These are phyloP conservation scores for Sesamia nonagrioides DNA, from an alignment of 1,140 invertebrate species.

Conservation along the genomic window DNA sequence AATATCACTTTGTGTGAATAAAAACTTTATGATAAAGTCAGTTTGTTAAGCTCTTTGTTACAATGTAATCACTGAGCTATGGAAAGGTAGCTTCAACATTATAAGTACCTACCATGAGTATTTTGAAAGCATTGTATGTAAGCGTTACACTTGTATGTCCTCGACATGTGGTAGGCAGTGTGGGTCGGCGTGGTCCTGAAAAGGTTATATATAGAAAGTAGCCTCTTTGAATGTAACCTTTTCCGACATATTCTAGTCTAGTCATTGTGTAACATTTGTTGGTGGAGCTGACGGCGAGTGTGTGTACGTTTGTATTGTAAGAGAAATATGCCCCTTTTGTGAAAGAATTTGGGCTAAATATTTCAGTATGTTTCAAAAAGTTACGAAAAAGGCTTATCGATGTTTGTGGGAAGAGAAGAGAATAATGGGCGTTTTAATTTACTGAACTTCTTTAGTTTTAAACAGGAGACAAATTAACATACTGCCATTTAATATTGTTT, in stretches of 20 bases:
- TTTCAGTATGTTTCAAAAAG: neutral
- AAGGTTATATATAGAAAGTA: neutral
- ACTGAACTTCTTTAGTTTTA: too few species aligned
- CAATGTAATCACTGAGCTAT: too few species aligned
- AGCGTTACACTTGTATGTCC: too few species aligned
- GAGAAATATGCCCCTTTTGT: neutral
- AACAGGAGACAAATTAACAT: too few species aligned
- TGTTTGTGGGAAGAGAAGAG: too few species aligned
- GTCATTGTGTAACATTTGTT: conserved; percentile 6
- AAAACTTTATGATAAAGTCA: neutral
- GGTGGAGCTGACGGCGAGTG: neutral
- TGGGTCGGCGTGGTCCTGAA: neutral
- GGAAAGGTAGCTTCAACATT: too few species aligned
- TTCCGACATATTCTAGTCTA: neutral
- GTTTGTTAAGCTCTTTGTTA: neutral
- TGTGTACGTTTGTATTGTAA: neutral
- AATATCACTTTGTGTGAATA: too few species aligned
- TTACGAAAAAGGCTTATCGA: too few species aligned
- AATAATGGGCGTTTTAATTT: too few species aligned
- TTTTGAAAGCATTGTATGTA: too few species aligned
- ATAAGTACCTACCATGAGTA: too few species aligned
- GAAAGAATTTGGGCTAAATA: neutral
- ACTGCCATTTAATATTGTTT: too few species aligned
- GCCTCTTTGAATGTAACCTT: neutral
- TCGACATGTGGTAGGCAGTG: neutral